Evolutionary conservation across 2,113 vertebrate species (phyloP).

Genomic region (Myocastor coypus): DNA sequence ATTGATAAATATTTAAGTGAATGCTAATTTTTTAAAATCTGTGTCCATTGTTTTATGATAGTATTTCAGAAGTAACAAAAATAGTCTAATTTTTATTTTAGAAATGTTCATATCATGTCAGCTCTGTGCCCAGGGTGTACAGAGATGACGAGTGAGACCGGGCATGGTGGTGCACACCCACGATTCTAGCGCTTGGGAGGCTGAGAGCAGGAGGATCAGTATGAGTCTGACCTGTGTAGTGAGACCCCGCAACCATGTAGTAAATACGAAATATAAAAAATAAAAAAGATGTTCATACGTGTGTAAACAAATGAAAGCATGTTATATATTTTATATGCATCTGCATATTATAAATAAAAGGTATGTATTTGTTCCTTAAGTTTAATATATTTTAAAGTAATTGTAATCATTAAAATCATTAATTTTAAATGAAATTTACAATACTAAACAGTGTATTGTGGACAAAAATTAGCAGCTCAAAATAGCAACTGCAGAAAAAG

Average conservation of each 20-base stretch:
- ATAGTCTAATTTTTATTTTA: slow-evolving; percentile 2
- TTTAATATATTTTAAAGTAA: slow-evolving; percentile 17
- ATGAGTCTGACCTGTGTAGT: too few relatives aligned
- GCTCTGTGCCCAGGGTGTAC: too few relatives aligned
- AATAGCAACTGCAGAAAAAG: slow-evolving; percentile 12
- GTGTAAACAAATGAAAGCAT: not conserved
- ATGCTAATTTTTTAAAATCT: not conserved
- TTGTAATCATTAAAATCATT: slow-evolving; percentile 31
- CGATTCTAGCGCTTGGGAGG: too few relatives aligned
- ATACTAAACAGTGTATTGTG: not conserved
- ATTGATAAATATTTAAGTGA: not conserved
- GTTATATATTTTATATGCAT: not conserved
- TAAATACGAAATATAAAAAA: too few relatives aligned
- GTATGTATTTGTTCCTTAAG: not conserved
- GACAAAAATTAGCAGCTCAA: slow-evolving; percentile 50
- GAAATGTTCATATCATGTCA: not conserved
- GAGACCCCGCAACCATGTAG: too few relatives aligned
- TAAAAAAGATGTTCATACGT: not conserved
- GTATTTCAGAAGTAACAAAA: slow-evolving; percentile 4
- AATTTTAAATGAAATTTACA: slow-evolving; percentile 28
- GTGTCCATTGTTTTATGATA: not conserved
- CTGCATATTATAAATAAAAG: not conserved
- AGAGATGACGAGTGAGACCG: too few relatives aligned
- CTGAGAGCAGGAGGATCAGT: too few relatives aligned
- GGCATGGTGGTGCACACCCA: too few relatives aligned